Evolutionary conservation across 2,113 vertebrate species (phyloP), one percentile per base, ranked within the genome.

Genomic region (Phasianus colchicus): DNA sequence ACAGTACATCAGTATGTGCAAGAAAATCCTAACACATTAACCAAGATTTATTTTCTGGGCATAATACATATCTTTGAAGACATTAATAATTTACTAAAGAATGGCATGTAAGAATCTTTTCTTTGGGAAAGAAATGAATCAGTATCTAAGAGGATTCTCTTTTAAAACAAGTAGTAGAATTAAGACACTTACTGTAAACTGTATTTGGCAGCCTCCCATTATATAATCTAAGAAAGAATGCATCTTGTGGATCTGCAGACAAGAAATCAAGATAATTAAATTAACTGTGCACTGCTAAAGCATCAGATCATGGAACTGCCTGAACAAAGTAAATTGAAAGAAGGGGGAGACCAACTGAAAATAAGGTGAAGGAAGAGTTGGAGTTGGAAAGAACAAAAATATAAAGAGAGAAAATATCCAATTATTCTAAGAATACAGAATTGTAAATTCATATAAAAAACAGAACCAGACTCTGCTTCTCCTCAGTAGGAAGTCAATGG

Each of bases 211-310:
- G 95, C 99, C 99, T 47, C 99, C 99, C 99, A 99, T 99, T 96
- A 99, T 99, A 96, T 99, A 99, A 96, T 99, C 99, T 96, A 99
- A 98, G 98, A 99, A 99, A 19, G 99, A 99, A 96, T 99, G 99
- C 99, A 99, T 99, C 98, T 99, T 99, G 97, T 99, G 99, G 92
- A 99, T 99, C 99, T 99, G 98, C 25, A 93, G 72, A 78, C 83
- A 86, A 95, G 76, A 91, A 93, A 82, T 34, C 60, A 92, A 93
- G 69, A 83, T 27, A 97, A 69, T 58, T 7, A 32, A 10, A 64
- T 97, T 83, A 97, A 76, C 21, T 81, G 19, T 40, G 32, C 15
- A 47, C 32, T 67, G 24, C 72, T 81, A 63, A 83, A 94, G 40
- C 27, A 52, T 8, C 29, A 36, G 16, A 67, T 13, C 16, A 24